Evolutionary conservation across 2,888 invertebrate species (phyloP), one percentile per base, ranked within the genome.

Genomic region (Andrena haemorrhoa): DNA sequence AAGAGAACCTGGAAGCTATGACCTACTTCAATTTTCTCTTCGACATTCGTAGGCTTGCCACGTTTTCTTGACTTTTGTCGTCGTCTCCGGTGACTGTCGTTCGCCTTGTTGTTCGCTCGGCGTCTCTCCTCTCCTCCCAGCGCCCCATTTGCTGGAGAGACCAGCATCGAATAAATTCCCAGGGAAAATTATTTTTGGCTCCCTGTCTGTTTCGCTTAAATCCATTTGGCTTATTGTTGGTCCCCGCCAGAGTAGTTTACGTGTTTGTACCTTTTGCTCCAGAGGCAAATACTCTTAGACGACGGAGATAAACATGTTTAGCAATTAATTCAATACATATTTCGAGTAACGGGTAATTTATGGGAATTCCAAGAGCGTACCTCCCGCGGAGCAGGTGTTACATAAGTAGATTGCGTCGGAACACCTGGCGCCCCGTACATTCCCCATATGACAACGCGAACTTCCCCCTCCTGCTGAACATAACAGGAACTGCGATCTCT

Each of bases 361-460:
- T 35, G 63, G 65, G 80, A 84, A 89, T 89, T 88, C 82, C 84
- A 79, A 58, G 73, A 76, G 47, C 60, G 23, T 75, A 77, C 85
- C 87, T 85, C 88, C 84, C 81, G 80, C 83, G 61, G 75, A 85
- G 87, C 89, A 89, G 89, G 89, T 89, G 89, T 79, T 89, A 63
- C 60, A 49, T 74, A 82, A 85, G 80, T 80, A 84, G 80, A 84
- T 84, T 78, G 47, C 60, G 16, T n/a, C 35, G 80, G 71, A 65
- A 85, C 89, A 89, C 89, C 89, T 89, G 89, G 89, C 70, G 72
- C 77, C 74, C 68, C 61, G 63, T 64, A 61, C 65, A 76, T 68
- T 76, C 79, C 77, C 84, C 86, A 82, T 85, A 86, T 84, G 73
- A 82, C 82, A 81, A 64, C 74, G 60, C 26, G 53, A 64, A 41